Base-by-base conservation (phyloP, 2,113 vertebrate species). In the Boulengeromyrus knoepffleri region DNA sequence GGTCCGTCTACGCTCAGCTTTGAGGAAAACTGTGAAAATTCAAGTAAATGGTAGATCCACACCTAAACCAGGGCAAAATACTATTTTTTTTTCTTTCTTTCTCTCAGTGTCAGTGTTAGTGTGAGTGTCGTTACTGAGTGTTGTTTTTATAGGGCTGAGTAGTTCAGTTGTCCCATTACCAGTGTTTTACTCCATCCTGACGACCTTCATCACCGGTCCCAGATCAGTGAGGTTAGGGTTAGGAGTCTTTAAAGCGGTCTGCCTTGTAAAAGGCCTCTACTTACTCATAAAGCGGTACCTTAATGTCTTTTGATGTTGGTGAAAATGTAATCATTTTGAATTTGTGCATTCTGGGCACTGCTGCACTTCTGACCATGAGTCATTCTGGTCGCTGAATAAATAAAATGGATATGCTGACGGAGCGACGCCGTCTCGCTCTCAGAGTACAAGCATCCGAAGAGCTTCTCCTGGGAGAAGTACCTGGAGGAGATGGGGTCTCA, bases 381-480 rank as follows among this genome's bases (percentile, higher is more conserved):
- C 74, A 77, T 77, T 42, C 74, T 7, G 31, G 31, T 42, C 17
- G 7, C 31, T 19, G 36, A 77, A 77, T 80, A 42, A 80, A 42
- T 80, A 47, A 4, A 10, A 27, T 27, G 56, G 1, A 19, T 36
- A 42, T 19, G 13, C 74, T 80, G 74, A 36, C 0, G 15, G 36
- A 42, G 31, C 7, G 0, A 39, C 10, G 36, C 45, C 7, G 39
- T 58, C 52, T 42, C 89, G 17, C 19, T 45, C 62, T 88, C 93
- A 98, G 97, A 97, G 89, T 96, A 97, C 92, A 97, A 96, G 56
- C 96, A 97, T 42, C 94, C 96, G n/a, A 97, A 95, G 93, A 94
- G 87, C 92, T 98, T 98, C 93, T 96, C 95, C 0, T 98, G 97
- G 97, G 97, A 97, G 90, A 97, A 95, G 77, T 98, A 98, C 91